These are phyloP conservation scores for Cossypha dichroa DNA, from an alignment of 2,797 vertebrate species.

Conservation along the genomic window DNA sequence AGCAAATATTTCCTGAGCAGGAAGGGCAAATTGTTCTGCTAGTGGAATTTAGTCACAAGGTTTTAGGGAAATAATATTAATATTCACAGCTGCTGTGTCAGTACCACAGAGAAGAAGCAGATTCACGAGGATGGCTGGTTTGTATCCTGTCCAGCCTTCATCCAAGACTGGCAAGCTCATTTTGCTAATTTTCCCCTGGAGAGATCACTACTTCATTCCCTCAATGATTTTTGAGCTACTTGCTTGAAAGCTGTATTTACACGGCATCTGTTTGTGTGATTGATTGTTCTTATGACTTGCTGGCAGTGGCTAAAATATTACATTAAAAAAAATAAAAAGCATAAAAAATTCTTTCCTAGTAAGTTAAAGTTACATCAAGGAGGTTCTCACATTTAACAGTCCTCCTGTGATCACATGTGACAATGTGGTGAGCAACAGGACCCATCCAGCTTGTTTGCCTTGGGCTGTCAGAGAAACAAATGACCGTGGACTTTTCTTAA, in stretches of 20 bases:
- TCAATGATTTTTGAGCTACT: conserved; percentile 13
- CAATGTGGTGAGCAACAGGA: neutral
- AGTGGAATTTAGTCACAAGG: conserved; percentile 35
- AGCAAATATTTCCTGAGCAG: conserved; percentile 50
- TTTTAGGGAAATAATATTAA: conserved; percentile 32
- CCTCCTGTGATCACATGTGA: neutral
- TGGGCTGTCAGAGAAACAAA: conserved; percentile 35
- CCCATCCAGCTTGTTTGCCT: neutral
- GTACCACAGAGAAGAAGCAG: neutral
- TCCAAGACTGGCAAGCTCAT: neutral
- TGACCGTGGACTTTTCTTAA: neutral
- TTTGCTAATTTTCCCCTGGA: conserved; percentile 1
- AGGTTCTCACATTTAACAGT: conserved; percentile 26
- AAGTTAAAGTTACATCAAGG: conserved; percentile 30
- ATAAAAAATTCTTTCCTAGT: neutral
- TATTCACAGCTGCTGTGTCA: conserved; percentile 14
- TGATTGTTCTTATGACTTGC: conserved; percentile 22
- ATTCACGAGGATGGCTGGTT: neutral
- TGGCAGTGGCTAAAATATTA: neutral
- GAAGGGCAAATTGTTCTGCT: conserved; percentile 41
- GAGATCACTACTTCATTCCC: neutral
- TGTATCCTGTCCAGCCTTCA: neutral
- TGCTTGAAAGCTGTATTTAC: conserved; percentile 24
- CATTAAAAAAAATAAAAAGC: neutral
- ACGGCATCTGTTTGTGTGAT: conserved; percentile 29